Evolutionary conservation across 2,888 invertebrate genomes (phyloP).

Genomic region (Xylota segnis): DNA sequence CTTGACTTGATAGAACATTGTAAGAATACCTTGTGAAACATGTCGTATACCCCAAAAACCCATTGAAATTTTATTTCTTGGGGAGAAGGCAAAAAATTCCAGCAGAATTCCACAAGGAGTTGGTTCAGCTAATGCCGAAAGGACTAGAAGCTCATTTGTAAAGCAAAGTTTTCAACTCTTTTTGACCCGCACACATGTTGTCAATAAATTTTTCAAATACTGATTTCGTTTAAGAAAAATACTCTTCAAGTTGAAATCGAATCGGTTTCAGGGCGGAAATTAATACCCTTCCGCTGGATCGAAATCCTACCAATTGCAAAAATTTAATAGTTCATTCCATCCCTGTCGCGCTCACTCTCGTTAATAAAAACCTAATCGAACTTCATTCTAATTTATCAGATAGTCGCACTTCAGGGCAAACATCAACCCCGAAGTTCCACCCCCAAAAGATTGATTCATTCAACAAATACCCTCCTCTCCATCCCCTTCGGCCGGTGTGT

Average conservation of each 20-base stretch:
- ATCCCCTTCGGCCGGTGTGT: not conserved
- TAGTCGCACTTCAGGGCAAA: slow-evolving; percentile 53
- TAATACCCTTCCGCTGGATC: not conserved
- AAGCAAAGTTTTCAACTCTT: too few species aligned
- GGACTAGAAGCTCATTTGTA: too few species aligned
- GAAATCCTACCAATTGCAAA: slow-evolving; percentile 68
- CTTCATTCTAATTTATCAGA: slow-evolving; percentile 70
- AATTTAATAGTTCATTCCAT: slow-evolving; percentile 57
- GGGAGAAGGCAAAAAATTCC: too few species aligned
- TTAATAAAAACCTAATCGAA: slow-evolving; percentile 65
- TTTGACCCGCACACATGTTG: too few species aligned
- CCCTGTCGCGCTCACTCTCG: slow-evolving; percentile 48
- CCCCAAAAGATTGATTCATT: slow-evolving; percentile 67
- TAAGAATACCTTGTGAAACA: too few species aligned
- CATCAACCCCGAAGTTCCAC: slow-evolving; percentile 71
- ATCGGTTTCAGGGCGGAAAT: slow-evolving; percentile 3
- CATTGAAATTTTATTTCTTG: too few species aligned
- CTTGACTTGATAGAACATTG: too few species aligned
- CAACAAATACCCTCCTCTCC: not conserved
- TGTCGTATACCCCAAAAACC: too few species aligned
- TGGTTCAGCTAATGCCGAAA: too few species aligned
- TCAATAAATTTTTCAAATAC: too few species aligned
- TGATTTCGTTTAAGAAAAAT: too few species aligned
- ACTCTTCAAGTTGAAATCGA: not conserved
- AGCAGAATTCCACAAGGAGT: too few species aligned